A percentile compares a stretch with the other conserved stretches of the same genome.
These are phyloP conservation scores for Galaxea fascicularis DNA, from an alignment of 92 coral and sea anemone species.

Conservation along the genomic window DNA sequence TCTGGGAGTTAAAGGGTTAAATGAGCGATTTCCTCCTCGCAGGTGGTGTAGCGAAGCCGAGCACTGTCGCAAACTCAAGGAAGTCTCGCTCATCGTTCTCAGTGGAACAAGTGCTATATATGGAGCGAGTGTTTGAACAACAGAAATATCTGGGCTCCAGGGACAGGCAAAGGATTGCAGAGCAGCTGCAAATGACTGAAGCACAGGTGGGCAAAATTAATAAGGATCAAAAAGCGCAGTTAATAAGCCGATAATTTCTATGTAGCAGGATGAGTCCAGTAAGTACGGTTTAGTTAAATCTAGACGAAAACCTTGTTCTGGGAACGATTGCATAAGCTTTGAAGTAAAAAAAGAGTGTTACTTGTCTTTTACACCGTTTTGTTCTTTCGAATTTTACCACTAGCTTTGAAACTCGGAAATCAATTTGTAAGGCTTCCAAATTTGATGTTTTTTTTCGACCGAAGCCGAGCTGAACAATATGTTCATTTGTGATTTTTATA, in stretches of 20 bases:
- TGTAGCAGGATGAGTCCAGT: neutral
- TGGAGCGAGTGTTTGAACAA: slow-evolving; percentile 48
- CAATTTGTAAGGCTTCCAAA: too few species aligned
- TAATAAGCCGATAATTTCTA: too few species aligned
- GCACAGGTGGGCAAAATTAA: slow-evolving; percentile 17
- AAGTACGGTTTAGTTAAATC: too few species aligned
- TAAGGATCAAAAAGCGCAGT: neutral
- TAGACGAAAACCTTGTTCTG: too few species aligned
- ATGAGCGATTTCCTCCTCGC: neutral
- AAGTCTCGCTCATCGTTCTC: slow-evolving; percentile 43
- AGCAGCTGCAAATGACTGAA: slow-evolving; percentile 46
- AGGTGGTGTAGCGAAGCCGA: slow-evolving; percentile 1
- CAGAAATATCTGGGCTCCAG: slow-evolving; percentile 54
- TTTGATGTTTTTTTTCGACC: too few species aligned
- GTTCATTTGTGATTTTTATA: too few species aligned
- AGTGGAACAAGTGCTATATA: slow-evolving; percentile 40
- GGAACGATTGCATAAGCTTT: too few species aligned
- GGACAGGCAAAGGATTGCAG: slow-evolving; percentile 47
- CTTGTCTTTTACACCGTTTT: too few species aligned
- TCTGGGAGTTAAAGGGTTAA: neutral
- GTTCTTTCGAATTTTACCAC: too few species aligned
- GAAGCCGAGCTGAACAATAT: too few species aligned
- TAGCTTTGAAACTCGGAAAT: too few species aligned
- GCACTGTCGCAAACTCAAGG: neutral
- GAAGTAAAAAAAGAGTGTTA: too few species aligned